Conservation (phyloP, 1,140 invertebrate species). For the Triops cancriformis region DNA sequence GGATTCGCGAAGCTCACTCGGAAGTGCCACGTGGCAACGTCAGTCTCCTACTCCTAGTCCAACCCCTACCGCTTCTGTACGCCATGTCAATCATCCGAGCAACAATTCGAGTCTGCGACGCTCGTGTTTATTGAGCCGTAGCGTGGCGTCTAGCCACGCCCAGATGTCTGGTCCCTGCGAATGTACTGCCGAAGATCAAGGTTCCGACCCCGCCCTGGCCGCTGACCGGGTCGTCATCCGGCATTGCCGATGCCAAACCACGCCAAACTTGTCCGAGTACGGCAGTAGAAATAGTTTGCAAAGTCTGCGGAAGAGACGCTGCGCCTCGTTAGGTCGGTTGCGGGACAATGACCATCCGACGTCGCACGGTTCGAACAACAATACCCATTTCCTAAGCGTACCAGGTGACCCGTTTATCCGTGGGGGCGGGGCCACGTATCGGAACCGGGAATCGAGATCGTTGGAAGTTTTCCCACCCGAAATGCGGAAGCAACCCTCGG, state of each 20-base stretch:
- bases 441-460: constrained; percentile 31
- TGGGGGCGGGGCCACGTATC: not conserved
- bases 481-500: not conserved
- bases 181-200: not conserved
- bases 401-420: constrained; percentile 20
- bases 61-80: not conserved
- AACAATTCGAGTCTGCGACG: constrained; percentile 23
- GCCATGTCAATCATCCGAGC: constrained; percentile 1
- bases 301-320: constrained; percentile 22
- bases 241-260: not conserved
- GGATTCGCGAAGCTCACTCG: not conserved
- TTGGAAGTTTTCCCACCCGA: constrained; percentile 31
- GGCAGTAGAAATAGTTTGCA: not conserved
- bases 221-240: not conserved
- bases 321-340: constrained; percentile 22
- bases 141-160: constrained; percentile 19
- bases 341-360: not conserved
- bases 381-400: constrained; percentile 25
- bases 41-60: constrained; percentile 12
- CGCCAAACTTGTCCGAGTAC: not conserved
- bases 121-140: constrained; percentile 20
- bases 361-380: not conserved
- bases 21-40: not conserved
- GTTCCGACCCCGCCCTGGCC: not conserved
- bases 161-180: constrained; percentile 1